Evolutionary conservation across 2,113 vertebrate species (phyloP).

Genomic region (Crocuta crocuta): DNA sequence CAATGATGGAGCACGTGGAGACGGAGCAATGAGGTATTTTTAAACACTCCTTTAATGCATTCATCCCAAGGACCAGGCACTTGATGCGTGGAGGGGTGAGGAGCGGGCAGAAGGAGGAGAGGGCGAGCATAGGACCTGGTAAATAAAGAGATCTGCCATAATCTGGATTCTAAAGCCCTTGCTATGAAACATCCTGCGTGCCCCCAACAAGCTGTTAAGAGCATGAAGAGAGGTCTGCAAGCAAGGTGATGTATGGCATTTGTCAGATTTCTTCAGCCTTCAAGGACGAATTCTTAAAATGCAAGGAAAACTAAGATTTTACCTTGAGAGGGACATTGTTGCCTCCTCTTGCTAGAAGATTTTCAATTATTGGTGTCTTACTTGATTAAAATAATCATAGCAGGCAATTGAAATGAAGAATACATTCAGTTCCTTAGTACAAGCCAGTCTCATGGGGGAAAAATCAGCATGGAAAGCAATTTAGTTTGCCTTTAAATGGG

Average conservation of each 20-base stretch:
- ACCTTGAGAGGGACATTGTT: neutral
- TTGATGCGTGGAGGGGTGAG: neutral
- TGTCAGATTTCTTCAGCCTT: neutral
- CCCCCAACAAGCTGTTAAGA: slow-evolving; percentile 51
- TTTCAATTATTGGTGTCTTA: neutral
- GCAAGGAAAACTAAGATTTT: slow-evolving; percentile 22
- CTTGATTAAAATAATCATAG: neutral
- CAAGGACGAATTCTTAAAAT: neutral
- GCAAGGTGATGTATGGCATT: neutral
- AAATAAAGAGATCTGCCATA: slow-evolving; percentile 75
- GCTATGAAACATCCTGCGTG: slow-evolving; percentile 13
- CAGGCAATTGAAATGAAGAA: neutral
- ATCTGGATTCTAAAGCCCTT: slow-evolving; percentile 70
- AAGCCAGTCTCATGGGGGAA: neutral
- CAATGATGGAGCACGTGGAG: slow-evolving; percentile 60
- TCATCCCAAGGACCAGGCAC: slow-evolving; percentile 52
- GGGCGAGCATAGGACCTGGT: neutral
- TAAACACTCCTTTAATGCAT: slow-evolving; percentile 76
- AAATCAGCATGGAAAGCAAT: neutral
- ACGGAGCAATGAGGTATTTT: slow-evolving; percentile 72
- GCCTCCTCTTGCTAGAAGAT: neutral
- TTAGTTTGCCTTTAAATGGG: neutral
- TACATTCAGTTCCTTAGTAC: neutral
- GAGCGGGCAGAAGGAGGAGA: neutral
- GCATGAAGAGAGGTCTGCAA: neutral